A percentile compares a stretch with the other conserved stretches of the same genome.
Conservation (phyloP, 2,797 vertebrate species). For the Aplochiton taeniatus region DNA sequence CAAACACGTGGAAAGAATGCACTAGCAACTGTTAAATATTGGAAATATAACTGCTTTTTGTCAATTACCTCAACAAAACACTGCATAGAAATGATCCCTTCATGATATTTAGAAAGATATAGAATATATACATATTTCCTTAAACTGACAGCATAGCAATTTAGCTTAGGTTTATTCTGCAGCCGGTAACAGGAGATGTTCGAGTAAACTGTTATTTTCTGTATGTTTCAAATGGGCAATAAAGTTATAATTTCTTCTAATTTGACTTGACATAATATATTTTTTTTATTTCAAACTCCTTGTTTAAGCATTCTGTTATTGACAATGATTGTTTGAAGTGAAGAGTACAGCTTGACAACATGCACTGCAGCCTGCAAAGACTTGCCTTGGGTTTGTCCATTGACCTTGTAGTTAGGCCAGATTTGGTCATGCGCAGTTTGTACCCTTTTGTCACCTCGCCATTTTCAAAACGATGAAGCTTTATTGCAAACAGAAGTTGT, state of each 20-base stretch:
- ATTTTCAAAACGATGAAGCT: constrained; percentile 74
- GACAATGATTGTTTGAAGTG: no score
- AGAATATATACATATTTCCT: constrained; percentile 40
- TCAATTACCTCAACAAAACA: constrained; percentile 64
- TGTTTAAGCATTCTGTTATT: no score
- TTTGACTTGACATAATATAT: constrained; percentile 2
- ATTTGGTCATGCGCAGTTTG: background rate
- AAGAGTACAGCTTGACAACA: no score
- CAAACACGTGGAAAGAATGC: constrained; percentile 60
- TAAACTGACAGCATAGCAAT: constrained; percentile 36
- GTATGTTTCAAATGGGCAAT: constrained; percentile 80
- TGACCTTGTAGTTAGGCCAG: no score
- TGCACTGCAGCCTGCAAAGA: no score
- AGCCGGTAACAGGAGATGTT: constrained; percentile 53
- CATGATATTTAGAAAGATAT: constrained; percentile 53
- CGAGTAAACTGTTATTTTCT: constrained; percentile 68
- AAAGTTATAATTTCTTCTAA: constrained; percentile 72
- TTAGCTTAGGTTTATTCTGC: constrained; percentile 45
- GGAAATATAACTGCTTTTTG: constrained; percentile 61
- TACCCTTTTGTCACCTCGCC: constrained; percentile 39
- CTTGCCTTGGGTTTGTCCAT: no score
- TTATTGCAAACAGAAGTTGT: constrained; percentile 74
- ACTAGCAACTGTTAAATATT: constrained; percentile 68
- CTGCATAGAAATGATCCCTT: constrained; percentile 52
- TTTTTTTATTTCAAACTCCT: background rate